Evolutionary conservation across 2,888 invertebrate genomes (phyloP), one percentile per base, ranked within the genome.

Genomic region (Bursaphelenchus okinawaensis): DNA sequence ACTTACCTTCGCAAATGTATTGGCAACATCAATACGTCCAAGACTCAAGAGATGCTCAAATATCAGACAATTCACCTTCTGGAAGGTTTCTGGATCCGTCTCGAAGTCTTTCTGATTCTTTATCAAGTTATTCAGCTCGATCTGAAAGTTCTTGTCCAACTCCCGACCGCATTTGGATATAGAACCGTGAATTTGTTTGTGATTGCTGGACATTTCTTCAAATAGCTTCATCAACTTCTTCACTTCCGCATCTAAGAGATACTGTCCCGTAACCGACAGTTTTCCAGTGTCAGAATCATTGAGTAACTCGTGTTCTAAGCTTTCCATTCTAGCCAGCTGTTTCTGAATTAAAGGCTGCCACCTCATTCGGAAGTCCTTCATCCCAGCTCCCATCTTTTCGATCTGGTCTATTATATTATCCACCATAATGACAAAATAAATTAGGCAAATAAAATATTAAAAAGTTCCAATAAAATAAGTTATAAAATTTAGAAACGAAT

Each of bases 101-200:
- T 74, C 73, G 16, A 78, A 62, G 62, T 78, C 69, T 59, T 74
- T 72, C 59, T 77, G 71, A 27, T 68, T 57, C 40, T 65, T 63
- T 54, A 80, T 68, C 20, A 76, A 31, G 16, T 63, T 63, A 8
- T 55, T 57, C 26, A 71, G 62, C 7, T 73, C 66, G 20, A 66
- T 54, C 2, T 69, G 65, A 55, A 80, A 70, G 4, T 65, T 20
- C 27, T 70, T 58, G 83, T 98, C 96, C 75, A 98, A 91, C 0
- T 92, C 90, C 86, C 95, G 96, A 59, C 96, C 96, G 57, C 95
- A 92, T 87, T 92, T 91, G 0, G 95, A 95, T 4, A 88, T 87
- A 6, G 88, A 87, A 73, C 89, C 88, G 82, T 93, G 92, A 19
- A 91, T 85, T 68, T 87, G 40, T 52, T 62, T 55, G 22, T 67